These are phyloP conservation scores for Lutjanus argentimaculatus DNA, from an alignment of 2,797 vertebrate genomes.

Conservation along the genomic window DNA sequence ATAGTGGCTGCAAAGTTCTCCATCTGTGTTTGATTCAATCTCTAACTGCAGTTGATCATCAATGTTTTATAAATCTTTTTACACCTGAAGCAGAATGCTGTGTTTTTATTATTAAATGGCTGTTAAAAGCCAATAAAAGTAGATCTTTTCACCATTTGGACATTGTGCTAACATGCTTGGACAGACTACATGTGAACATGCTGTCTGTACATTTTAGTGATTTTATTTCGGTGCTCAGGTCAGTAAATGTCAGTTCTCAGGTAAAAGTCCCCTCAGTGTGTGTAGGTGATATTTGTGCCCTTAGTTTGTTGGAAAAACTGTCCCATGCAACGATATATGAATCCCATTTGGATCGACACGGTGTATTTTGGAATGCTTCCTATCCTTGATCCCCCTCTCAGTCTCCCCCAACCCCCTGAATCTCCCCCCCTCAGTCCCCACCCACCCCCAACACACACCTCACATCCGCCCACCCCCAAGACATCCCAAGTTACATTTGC, in stretches of 20 bases:
- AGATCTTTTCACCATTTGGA: slow-evolving; percentile 13
- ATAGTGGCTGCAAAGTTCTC: slow-evolving; percentile 34
- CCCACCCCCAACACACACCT: slow-evolving; percentile 39
- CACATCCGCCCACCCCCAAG: slow-evolving; percentile 47
- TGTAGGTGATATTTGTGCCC: slow-evolving; percentile 67
- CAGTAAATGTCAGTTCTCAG: slow-evolving; percentile 49
- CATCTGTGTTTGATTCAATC: slow-evolving; percentile 10
- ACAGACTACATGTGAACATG: slow-evolving; percentile 17
- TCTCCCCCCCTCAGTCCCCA: slow-evolving; percentile 22
- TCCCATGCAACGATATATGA: slow-evolving; percentile 74
- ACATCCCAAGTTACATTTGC: slow-evolving; percentile 49
- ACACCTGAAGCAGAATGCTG: slow-evolving; percentile 17
- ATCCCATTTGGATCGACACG: slow-evolving; percentile 84
- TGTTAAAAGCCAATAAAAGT: slow-evolving; percentile 45
- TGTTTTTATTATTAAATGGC: slow-evolving; percentile 33
- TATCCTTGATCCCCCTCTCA: slow-evolving; percentile 59
- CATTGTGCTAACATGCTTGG: slow-evolving; percentile 15
- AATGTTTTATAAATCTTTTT: background rate
- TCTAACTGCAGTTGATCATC: background rate
- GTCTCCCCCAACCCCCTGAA: slow-evolving; percentile 5
- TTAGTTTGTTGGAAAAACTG: slow-evolving; percentile 59
- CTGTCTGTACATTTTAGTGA: slow-evolving; percentile 36
- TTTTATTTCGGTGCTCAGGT: slow-evolving; percentile 41
- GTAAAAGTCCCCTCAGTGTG: slow-evolving; percentile 47
- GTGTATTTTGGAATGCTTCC: slow-evolving; percentile 77